Base-by-base conservation (phyloP, 2,113 vertebrate species). In the Ranitomeya imitator region DNA sequence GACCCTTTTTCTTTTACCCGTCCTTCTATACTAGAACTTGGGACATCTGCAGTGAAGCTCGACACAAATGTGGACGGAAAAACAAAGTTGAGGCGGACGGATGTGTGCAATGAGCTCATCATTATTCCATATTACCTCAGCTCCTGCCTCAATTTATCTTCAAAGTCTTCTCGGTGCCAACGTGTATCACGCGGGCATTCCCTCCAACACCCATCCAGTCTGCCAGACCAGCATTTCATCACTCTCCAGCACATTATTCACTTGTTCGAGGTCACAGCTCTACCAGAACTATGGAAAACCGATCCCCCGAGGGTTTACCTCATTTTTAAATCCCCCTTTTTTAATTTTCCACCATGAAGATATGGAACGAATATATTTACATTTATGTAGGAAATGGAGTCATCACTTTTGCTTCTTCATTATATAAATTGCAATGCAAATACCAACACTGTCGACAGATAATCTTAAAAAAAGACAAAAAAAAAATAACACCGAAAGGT, bases 81-180 rank as follows among this genome's bases (percentile, higher is more conserved):
- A 71, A 80, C 37, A 79, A 80, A 87, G 71, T 77, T 63, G 71
- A 78, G 73, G 31, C 61, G 80, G 78, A 80, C 52, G 16, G 77
- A n/a, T 79, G 13, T 79, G 18, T 69, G 86, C 23, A 12, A 26
- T 80, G 86, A 87, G 86, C 61, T 87, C 86, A 87, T 87, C 86
- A 80, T 80, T 87, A 69, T 79, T 79, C 86, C 86, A 54, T 81
- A 81, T 87, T 87, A 87, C 77, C 65, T 87, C 86, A 87, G 86
- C n/a, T n/a, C 60, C 85, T 79, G 45, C 16, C 52, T 6, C 71
- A 45, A 86, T 80, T 87, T 80, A 86, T 86, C 77, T 55, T 69
- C 23, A 65, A 87, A 80, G 37, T 71, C 69, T 9, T 57, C 52
- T 71, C 77, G 0, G 77, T 80, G 76, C 63, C 86, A 87, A 55